These are phyloP conservation scores for Capricornis sumatraensis DNA, from an alignment of 2,113 vertebrate species.

Conservation along the genomic window DNA sequence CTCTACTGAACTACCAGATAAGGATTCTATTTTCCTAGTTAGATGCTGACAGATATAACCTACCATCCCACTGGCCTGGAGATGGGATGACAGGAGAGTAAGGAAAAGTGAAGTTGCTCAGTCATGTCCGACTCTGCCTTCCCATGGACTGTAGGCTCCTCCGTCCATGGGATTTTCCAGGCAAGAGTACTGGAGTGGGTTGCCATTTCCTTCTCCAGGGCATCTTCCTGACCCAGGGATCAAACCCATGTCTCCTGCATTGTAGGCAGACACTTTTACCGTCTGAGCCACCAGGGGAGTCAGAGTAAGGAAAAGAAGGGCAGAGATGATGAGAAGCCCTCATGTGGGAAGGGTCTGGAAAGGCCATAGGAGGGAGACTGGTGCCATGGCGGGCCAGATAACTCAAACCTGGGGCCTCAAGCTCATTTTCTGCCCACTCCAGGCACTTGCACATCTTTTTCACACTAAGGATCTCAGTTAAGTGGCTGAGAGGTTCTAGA, in stretches of 20 bases:
- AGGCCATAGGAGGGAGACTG: background rate
- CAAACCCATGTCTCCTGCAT: rapidly evolving
- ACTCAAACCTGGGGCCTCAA: background rate
- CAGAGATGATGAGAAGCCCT: background rate
- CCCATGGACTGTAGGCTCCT: background rate
- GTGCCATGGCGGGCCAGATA: background rate
- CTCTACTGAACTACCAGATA: background rate
- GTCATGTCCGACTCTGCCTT: background rate
- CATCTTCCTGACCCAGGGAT: background rate
- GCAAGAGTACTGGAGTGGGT: background rate
- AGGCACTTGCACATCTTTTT: background rate
- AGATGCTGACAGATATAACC: background rate
- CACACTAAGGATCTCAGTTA: background rate
- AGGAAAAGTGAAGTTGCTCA: background rate
- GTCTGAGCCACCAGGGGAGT: rapidly evolving
- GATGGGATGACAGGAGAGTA: background rate
- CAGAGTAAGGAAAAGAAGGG: background rate
- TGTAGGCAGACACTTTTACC: background rate
- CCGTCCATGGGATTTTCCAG: background rate
- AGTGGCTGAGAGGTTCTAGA: background rate
- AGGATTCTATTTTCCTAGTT: background rate
- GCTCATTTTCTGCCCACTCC: background rate
- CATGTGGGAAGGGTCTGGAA: background rate
- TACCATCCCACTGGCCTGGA: background rate
- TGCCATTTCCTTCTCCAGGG: background rate